Evolutionary conservation across 2,113 vertebrate genomes (phyloP), one percentile per base, ranked within the genome.

Genomic region (Microtus pennsylvanicus): DNA sequence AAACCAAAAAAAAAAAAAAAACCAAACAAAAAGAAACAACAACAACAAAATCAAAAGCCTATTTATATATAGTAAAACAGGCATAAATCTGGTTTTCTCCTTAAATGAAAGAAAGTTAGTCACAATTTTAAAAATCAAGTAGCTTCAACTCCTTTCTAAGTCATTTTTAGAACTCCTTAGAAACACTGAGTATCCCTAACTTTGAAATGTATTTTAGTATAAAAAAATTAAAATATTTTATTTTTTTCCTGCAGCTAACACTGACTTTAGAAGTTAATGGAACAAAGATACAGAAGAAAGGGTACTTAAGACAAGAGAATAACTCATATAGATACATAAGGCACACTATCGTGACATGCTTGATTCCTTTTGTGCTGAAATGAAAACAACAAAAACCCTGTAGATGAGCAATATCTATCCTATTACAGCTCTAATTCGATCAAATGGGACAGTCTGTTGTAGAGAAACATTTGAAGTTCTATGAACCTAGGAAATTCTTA

Each of bases 41-140:
- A 45, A 81, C 22, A 88, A 95, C 30, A 94, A 90, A 45, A 13
- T 11, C 42, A 65, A 72, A 85, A 91, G 5, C 11, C 47, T 70
- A 82, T 63, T 70, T 89, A 55, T 55, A 75, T 89, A 55, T 42
- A 81, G 74, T 91, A 95, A 95, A 96, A 75, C 6, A 19, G 28
- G 11, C 70, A 95, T 70, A 81, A 58, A 65, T 74, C 50, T 45
- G 50, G 33, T 21, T 91, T 89, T 91, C 69, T 88, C 52, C 77
- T 95, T 75, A 89, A 74, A 95, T 7, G 11, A 52, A 2, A 69
- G 55, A 21, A 87, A 93, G 85, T 85, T 75, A 87, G 63, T 12
- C 26, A 94, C 75, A 14, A 72, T 47, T 87, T 50, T 90, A 76
- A 80, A 87, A 94, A 69, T 4, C 33, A 91, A 93, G 5, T 47